Base-by-base conservation (phyloP, 92 coral and sea anemone species). In the Siderastrea siderea region DNA sequence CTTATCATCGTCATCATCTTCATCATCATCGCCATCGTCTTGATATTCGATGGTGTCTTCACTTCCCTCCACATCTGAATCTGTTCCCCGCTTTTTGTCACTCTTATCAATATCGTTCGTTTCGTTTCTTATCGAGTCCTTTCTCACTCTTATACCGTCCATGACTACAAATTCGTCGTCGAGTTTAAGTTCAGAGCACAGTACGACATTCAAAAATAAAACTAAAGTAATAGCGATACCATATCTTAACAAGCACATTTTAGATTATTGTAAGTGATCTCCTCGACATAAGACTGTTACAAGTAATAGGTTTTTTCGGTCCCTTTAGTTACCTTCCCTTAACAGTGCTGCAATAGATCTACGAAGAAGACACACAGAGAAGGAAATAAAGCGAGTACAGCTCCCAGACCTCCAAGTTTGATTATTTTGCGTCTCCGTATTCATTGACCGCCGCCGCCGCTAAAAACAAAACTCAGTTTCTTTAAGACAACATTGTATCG, bases 91-190 rank as follows among this genome's bases (percentile, higher is more conserved):
- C 49, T 72, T 38, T 63, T 60, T 75, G 47, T 57, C 19, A 17
- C 74, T 45, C 14, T 43, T 49, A 47, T 47, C 15, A 55, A 58
- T 26, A 43, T 75, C 52, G 38, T 71, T 19, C 51, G 80, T 63
- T 50, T 73, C 87, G 9, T 53, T 48, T 50, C 51, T 69, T n/a
- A 57, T 74, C 46, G 64, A 78, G 26, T 86, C 84, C 70, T 62
- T 89, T 1, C 73, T 79, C 45, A 92, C 91, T 58, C 52, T 58
- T 50, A 93, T 93, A 1, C 96, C 96, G 58, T 93, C 96, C n/a
- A 93, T 86, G 0, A 86, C 74, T 49, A 86, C 91, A 90, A 58
- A 93, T 44, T 90, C 92, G 12, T 89, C 80, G 17, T 75, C 91
- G 7, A 70, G 47, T 6, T 74, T 76, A 0, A 81, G 14, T 70